A percentile compares a stretch with the other conserved stretches of the same genome.
Conservation (phyloP, 2,113 vertebrate genomes). For the Vulpes lagopus region DNA sequence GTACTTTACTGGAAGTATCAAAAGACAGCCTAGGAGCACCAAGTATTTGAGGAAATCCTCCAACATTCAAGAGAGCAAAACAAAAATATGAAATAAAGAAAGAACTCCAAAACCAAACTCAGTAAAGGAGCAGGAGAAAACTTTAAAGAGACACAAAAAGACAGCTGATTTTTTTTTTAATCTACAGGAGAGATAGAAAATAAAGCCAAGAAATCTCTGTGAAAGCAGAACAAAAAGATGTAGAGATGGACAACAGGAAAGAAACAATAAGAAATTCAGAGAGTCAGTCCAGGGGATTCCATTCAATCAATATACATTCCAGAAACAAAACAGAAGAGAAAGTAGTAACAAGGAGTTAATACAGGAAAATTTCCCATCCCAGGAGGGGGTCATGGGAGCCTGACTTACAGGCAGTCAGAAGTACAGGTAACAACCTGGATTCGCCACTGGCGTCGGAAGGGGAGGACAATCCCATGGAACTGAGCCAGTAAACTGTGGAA, state of each 20-base stretch:
- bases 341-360: background rate
- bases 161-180: background rate
- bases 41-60: slow-evolving; percentile 1
- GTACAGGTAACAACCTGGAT: background rate
- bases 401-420: background rate
- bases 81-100: background rate
- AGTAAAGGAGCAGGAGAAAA: background rate
- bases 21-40: background rate
- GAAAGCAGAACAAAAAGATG: slow-evolving; percentile 1
- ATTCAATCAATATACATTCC: background rate
- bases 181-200: slow-evolving; percentile 5
- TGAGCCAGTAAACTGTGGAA: background rate
- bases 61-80: slow-evolving; percentile 17
- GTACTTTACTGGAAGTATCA: background rate
- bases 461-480: background rate
- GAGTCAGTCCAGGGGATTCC: background rate
- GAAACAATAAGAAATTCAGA: background rate
- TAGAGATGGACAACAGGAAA: background rate
- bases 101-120: background rate
- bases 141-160: slow-evolving; percentile 21
- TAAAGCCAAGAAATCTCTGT: background rate
- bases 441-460: background rate
- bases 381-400: too few species aligned
- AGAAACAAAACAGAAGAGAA: background rate
- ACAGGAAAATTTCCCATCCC: background rate